Evolutionary conservation across 2,113 vertebrate genomes (phyloP), one percentile per base, ranked within the genome.

Genomic region (Tragelaphus imberbis): DNA sequence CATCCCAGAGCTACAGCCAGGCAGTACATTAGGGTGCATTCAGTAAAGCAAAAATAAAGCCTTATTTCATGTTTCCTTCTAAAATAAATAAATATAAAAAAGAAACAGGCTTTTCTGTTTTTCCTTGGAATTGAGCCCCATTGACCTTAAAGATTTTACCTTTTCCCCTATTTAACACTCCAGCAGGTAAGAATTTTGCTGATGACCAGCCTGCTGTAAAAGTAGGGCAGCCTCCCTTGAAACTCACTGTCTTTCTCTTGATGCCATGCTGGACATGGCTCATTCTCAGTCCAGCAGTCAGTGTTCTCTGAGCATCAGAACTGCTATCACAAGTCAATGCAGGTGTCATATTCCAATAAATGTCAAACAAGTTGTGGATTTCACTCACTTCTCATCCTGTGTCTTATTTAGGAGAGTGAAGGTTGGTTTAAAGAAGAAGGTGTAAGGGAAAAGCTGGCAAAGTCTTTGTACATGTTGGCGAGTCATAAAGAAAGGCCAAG

Each of bases 81-180:
- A 79, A 49, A 97, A 84, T 80, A 63, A 40, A 59, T 85, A 89
- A 51, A 96, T 56, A 55, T 2, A 55, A 84, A 59, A 51, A 33
- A 53, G 61, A 94, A 95, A 95, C 71, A 33, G 53, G 40, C 28
- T 91, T 92, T 95, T 93, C 51, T 95, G 8, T 90, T 93, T 94
- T 92, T n/a, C 58, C 9, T 94, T 97, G 98, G 95, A 93, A 91
- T 61, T 84, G 49, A 94, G 82, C 95, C 82, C 19, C 33, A 36
- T n/a, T 95, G 95, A 96, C 82, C 59, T 97, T 81, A 91, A 96
- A 61, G 68, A 94, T 84, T 97, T 97, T 86, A 94, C 82, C 82
- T 95, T 84, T 97, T 47, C 61, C 30, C n/a, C 88, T 75, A 51
- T 63, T 89, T 47, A 84, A 82, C 84, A 91, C 56, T 86, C 30